Evolutionary conservation across 2,888 invertebrate genomes (phyloP).

Genomic region (Megaustenia siamemsis): DNA sequence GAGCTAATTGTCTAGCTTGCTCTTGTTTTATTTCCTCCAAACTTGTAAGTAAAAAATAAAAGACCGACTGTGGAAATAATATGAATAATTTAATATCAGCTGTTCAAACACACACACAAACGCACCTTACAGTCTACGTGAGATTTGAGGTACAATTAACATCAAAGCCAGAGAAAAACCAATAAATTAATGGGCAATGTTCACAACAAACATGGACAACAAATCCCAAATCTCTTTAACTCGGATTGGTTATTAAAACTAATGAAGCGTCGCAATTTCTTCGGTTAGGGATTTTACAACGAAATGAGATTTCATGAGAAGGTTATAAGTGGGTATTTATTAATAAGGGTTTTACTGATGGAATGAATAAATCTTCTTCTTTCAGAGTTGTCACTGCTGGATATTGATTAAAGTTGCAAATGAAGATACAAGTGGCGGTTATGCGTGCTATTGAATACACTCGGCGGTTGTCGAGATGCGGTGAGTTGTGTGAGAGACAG

Average conservation of each 20-base stretch:
- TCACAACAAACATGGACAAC: not conserved
- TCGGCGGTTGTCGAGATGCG: not conserved
- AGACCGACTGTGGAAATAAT: too few relatives aligned
- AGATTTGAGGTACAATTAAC: not conserved
- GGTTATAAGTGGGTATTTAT: not conserved
- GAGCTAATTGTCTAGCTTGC: too few relatives aligned
- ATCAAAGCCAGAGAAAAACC: not conserved
- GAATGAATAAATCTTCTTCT: not conserved
- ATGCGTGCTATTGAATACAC: not conserved
- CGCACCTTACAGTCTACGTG: not conserved
- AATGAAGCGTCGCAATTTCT: not conserved
- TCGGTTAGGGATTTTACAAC: not conserved
- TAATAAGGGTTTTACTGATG: not conserved
- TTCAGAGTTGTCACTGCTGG: not conserved
- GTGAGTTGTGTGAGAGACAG: slow-evolving; percentile 29
- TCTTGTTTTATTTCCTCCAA: too few relatives aligned
- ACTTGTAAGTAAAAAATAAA: too few relatives aligned
- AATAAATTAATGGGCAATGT: not conserved
- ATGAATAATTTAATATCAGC: not conserved
- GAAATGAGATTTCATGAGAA: not conserved
- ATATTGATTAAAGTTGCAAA: not conserved
- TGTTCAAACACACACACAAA: not conserved
- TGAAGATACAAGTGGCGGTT: not conserved
- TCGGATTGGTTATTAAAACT: not conserved
- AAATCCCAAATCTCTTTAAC: not conserved